Conservation (phyloP, 2,113 vertebrate genomes). For the Jaculus jaculus region DNA sequence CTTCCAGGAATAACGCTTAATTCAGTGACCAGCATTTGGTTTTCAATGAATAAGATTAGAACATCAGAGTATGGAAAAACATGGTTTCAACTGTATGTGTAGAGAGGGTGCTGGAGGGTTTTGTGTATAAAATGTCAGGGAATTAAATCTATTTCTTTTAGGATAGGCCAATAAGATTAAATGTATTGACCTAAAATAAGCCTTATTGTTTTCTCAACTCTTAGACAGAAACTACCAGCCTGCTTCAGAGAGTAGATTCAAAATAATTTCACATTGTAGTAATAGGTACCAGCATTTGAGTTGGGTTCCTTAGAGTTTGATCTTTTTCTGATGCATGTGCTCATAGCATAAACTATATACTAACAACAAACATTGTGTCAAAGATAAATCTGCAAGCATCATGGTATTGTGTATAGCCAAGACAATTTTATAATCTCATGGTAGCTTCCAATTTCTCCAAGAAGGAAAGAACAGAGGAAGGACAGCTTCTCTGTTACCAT, state of each 20-base stretch:
- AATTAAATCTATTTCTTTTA: constrained; percentile 46
- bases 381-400: neutral
- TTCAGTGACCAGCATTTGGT: neutral
- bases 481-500: neutral
- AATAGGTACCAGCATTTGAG: neutral
- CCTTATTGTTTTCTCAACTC: neutral
- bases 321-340: neutral
- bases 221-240: constrained; percentile 1
- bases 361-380: neutral
- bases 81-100: neutral
- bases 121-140: neutral
- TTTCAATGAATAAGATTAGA: constrained; percentile 7
- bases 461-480: neutral
- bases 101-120: neutral
- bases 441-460: neutral
- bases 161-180: neutral
- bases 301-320: neutral
- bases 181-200: neutral
- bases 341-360: neutral
- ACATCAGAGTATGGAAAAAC: neutral
- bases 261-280: neutral
- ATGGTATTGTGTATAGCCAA: neutral
- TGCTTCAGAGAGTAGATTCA: neutral
- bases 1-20: neutral
- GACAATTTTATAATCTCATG: neutral